These are phyloP conservation scores for Melanotaenia duboulayi DNA, from an alignment of 2,113 vertebrate species.

Conservation along the genomic window DNA sequence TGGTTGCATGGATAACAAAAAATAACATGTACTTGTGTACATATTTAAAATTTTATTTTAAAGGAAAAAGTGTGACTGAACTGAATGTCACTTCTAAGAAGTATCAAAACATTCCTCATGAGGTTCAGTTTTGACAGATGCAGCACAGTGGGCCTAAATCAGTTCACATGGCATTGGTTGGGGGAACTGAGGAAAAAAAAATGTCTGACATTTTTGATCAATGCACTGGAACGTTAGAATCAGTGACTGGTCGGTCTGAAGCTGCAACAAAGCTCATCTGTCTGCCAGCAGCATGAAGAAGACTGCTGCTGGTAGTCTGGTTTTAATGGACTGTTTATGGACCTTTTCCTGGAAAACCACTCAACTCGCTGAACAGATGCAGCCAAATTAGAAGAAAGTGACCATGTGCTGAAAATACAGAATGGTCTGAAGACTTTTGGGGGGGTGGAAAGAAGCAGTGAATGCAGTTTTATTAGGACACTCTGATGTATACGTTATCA, in stretches of 20 bases:
- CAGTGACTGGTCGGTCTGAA: constrained; percentile 47
- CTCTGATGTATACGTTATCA: constrained; percentile 70
- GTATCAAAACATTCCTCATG: constrained; percentile 76
- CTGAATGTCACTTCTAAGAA: constrained; percentile 75
- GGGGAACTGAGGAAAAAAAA: constrained; percentile 28
- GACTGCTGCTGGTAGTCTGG: constrained; percentile 29
- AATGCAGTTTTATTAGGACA: constrained; percentile 73
- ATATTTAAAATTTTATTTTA: constrained; percentile 55
- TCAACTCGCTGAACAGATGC: constrained; percentile 53
- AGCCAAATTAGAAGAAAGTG: constrained; percentile 52
- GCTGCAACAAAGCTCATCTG: constrained; percentile 66
- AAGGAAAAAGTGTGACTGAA: constrained; percentile 45
- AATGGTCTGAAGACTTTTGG: constrained; percentile 28
- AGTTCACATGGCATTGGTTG: constrained; percentile 25
- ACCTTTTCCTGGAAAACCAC: constrained; percentile 55
- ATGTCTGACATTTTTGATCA: constrained; percentile 39
- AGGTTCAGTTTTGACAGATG: constrained; percentile 60
- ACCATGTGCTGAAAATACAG: constrained; percentile 30
- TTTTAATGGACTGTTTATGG: constrained; percentile 64
- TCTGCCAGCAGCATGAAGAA: constrained; percentile 30
- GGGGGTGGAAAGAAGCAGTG: constrained; percentile 33
- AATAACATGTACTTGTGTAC: constrained; percentile 70
- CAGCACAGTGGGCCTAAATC: constrained; percentile 44
- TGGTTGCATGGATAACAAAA: constrained; percentile 35
- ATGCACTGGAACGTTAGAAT: constrained; percentile 27